phyloP scores from a whole-genome alignment of 2,113 vertebrate genomes.

The Apaloderma vittatum region DNA sequence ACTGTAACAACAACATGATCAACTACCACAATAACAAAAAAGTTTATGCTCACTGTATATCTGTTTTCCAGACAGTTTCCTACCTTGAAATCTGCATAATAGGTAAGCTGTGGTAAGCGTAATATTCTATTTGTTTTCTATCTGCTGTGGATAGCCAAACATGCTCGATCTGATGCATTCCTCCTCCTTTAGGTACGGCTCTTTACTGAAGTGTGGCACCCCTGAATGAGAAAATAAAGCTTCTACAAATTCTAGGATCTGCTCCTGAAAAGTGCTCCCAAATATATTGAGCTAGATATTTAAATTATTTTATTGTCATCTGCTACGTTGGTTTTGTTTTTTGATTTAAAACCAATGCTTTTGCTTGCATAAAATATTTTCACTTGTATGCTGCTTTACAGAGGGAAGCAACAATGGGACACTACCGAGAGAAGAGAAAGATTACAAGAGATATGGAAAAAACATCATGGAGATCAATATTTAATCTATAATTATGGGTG shows the following conservation, averaged over 20 bases:
- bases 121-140: not conserved
- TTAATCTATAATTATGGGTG: slow-evolving; percentile 67
- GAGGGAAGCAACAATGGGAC: not conserved
- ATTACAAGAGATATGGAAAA: not conserved
- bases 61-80: slow-evolving; percentile 42
- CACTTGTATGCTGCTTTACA: not conserved
- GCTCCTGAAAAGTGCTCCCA: not conserved
- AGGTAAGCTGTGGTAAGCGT: not conserved
- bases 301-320: not conserved
- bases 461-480: slow-evolving; percentile 60
- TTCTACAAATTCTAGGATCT: not conserved
- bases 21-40: slow-evolving; percentile 13
- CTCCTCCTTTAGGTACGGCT: not conserved
- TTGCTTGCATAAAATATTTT: not conserved
- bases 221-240: not conserved
- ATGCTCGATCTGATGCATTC: not conserved
- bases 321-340: not conserved
- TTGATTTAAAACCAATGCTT: not conserved
- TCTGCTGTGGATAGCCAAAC: not conserved
- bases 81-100: slow-evolving; percentile 39
- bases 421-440: not conserved
- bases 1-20: not conserved
- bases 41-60: not conserved
- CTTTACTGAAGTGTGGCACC: not conserved
- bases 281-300: not conserved